Evolutionary conservation across 37 sponge, comb jelly and placozoan species (phyloP).

Genomic region (Diacarnus erythraeanus): DNA sequence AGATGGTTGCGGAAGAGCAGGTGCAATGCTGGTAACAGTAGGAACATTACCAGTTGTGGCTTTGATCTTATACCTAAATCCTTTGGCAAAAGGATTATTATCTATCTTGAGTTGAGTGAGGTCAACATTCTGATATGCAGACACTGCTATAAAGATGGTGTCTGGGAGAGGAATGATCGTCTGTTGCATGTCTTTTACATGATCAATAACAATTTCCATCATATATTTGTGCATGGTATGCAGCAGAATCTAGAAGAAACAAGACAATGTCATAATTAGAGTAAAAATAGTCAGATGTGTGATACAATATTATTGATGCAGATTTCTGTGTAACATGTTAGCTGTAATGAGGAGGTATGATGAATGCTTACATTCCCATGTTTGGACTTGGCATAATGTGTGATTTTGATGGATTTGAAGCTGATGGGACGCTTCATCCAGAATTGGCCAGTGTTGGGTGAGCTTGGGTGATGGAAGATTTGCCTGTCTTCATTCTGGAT

Average conservation of each 20-base stretch:
- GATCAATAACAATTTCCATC: slow-evolving; percentile 15
- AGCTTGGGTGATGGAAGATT: slow-evolving; percentile 54
- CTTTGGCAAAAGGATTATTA: slow-evolving; percentile 82
- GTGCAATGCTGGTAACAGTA: background rate
- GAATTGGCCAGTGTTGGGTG: slow-evolving; percentile 46
- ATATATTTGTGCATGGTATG: slow-evolving; percentile 68
- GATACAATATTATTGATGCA: too few relatives aligned
- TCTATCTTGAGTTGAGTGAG: slow-evolving; percentile 70
- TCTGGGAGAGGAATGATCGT: background rate
- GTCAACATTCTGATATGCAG: slow-evolving; percentile 68
- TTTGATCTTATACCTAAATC: slow-evolving; percentile 26
- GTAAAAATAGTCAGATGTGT: background rate
- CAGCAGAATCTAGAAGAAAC: slow-evolving; percentile 54
- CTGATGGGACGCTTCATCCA: slow-evolving; percentile 75
- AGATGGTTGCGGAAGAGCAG: background rate
- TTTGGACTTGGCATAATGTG: slow-evolving; percentile 27
- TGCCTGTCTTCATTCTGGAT: slow-evolving; percentile 46
- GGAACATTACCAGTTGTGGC: background rate
- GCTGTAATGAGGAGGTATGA: too few relatives aligned
- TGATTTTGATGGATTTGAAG: slow-evolving; percentile 66
- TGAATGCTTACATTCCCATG: slow-evolving; percentile 47
- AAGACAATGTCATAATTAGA: background rate
- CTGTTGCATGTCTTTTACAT: background rate
- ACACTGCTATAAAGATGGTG: slow-evolving; percentile 67
- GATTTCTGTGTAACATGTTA: too few relatives aligned